These are phyloP conservation scores for Ips nitidus DNA, from an alignment of 1,140 invertebrate species.

Conservation along the genomic window DNA sequence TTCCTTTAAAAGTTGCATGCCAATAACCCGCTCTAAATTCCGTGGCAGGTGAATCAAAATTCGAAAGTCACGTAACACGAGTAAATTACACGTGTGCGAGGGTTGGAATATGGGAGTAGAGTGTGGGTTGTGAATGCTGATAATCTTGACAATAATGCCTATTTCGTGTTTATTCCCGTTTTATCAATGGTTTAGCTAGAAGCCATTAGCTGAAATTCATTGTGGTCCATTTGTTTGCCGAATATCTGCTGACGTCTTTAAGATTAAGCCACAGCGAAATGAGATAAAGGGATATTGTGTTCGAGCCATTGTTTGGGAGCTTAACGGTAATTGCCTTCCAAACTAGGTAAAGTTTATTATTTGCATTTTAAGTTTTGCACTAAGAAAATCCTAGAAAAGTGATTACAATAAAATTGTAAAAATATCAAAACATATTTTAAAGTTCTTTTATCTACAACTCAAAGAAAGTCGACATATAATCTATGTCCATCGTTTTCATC, in stretches of 20 bases:
- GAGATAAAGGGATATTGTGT: background rate
- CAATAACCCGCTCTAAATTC: too few relatives aligned
- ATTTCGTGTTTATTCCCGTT: background rate
- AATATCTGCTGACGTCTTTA: slow-evolving; percentile 1
- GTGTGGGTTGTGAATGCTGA: background rate
- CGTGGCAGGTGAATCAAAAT: too few relatives aligned
- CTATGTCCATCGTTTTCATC: too few relatives aligned
- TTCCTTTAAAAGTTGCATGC: too few relatives aligned
- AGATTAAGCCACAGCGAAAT: background rate
- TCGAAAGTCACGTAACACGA: background rate
- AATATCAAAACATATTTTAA: too few relatives aligned
- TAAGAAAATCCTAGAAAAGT: too few relatives aligned
- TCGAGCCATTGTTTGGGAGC: background rate
- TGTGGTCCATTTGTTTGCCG: background rate
- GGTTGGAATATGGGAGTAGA: background rate
- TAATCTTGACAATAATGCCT: background rate
- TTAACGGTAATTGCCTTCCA: slow-evolving; percentile 2
- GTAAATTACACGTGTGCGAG: background rate
- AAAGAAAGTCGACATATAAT: too few relatives aligned
- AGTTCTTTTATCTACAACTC: too few relatives aligned
- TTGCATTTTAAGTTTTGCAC: background rate
- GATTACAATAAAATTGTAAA: too few relatives aligned
- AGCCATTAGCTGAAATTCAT: background rate
- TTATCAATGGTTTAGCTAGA: background rate
- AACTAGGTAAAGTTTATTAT: background rate